Percentiles rank a stretch among this genome's conserved stretches.
Conservation (phyloP, 2,113 vertebrate species). For the Brevimyrus niger region DNA sequence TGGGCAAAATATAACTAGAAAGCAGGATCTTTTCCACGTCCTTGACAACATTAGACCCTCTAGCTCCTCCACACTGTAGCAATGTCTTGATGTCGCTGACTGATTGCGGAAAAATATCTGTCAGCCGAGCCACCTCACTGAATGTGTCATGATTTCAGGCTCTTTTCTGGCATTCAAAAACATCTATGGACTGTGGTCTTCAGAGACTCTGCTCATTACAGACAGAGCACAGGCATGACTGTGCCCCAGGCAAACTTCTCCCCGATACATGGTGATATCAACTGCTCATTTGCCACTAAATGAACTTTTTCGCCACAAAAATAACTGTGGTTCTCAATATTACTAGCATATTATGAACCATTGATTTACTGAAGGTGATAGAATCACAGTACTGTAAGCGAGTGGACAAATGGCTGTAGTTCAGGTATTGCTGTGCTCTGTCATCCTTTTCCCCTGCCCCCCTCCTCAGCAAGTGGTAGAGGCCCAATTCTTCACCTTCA, state of each 20-base stretch:
- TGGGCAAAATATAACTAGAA: not conserved
- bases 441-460: slow-evolving; percentile 80
- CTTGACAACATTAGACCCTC: not conserved
- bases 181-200: not conserved
- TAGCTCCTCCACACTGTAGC: not conserved
- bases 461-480: slow-evolving; percentile 71
- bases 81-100: not conserved
- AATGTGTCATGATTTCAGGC: slow-evolving; percentile 2
- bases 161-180: not conserved
- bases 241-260: not conserved
- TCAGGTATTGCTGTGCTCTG: slow-evolving; percentile 74
- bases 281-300: not conserved
- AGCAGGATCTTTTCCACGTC: not conserved
- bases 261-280: not conserved
- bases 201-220: not conserved
- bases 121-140: not conserved
- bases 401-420: not conserved
- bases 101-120: not conserved
- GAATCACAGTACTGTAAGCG: not conserved
- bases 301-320: not conserved
- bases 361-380: not conserved
- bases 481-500: slow-evolving; percentile 56
- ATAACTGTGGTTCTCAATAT: not conserved
- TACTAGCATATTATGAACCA: not conserved
- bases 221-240: not conserved